Evolutionary conservation across 2,888 invertebrate species (phyloP), one percentile per base, ranked within the genome.

Genomic region (Parnassius glacialis): DNA sequence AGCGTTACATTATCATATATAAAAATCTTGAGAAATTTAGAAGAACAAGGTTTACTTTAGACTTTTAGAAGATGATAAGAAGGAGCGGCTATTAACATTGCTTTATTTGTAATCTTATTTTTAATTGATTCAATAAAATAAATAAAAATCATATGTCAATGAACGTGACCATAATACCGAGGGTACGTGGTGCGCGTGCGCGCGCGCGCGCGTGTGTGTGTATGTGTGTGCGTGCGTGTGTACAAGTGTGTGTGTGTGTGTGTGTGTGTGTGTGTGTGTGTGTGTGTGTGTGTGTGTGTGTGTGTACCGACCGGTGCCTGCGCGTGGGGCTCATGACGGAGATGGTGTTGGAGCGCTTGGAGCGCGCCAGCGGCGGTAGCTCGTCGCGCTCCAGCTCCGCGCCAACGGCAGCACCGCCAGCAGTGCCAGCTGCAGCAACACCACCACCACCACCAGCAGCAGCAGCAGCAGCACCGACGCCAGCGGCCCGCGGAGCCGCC

Each of bases 291-390:
- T 12, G 45, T n/a, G 7, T 34, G 34, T 7, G 41, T 2, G 12
- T 11, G 13, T 12, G 9, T 9, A 45, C 61, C 41, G 65, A 84
- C 84, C 85, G 75, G 70, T 77, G 75, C 0, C 87, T 68, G 57
- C 94, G 85, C 10, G 94, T 94, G 55, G 95, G 95, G 78, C 94
- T 95, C 95, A 96, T 96, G 9, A 97, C 97, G 10, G 97, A 97
- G 78, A 97, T 97, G 57, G 97, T 97, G 82, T 97, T 95, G 62
- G 95, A 95, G 65, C 92, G 84, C 76, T 87, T 85, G 75, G 91
- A 90, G 78, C 91, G 84, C 68, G 88, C 93, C 81, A 93, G 93
- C 69, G 92, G 92, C 64, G 89, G 93, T 82, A 89, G 87, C 84
- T 92, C 92, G 72, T 93, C 88, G 11, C 79, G 67, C 67, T 69